Evolutionary conservation across 2,113 vertebrate species (phyloP), one percentile per base, ranked within the genome.

Genomic region (Pontoporia blainvillei): DNA sequence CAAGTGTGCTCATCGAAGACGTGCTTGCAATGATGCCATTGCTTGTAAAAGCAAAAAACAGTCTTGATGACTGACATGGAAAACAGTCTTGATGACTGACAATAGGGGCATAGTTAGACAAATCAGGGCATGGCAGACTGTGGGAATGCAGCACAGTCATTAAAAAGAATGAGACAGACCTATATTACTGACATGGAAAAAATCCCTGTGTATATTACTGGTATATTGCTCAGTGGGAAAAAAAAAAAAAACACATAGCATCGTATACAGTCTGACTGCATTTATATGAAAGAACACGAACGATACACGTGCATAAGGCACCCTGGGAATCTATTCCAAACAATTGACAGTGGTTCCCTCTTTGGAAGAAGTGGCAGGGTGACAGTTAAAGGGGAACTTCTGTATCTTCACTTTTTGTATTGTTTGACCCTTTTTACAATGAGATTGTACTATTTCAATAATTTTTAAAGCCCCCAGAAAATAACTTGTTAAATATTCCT

Each of bases 11-110:
- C 66, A 6, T 10, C 10, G 1, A 18, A 1, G 14, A 23, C 18
- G 71, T 23, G 23, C 44, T n/a, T 62, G 69, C 27, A 12, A 29
- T 23, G 79, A 78, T 3, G 39, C n/a, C 23, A 4, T 10, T 1
- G 76, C 95, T 93, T 14, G 4, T 95, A 88, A 91, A 96, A 87
- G 57, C 11, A 18, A 66, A 57, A 73, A 49, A 23, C 36, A 41
- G 46, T 41, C 66, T 62, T 20, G 0, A 17, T 2, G 73, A 41
- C 78, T 23, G 85, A n/a, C 46, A 20, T 36, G 69, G 81, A 61
- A 73, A 49, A 23, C 36, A 41, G 46, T 41, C 66, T 62, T 20
- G 0, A 17, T 2, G 73, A 41, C 78, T 23, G 85, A 86, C 88
- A 78, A 73, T 49, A 66, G 25, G 25, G 46, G 64, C 14, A 36